Conservation (phyloP, 2,113 vertebrate species). For the Pogona vitticeps region DNA sequence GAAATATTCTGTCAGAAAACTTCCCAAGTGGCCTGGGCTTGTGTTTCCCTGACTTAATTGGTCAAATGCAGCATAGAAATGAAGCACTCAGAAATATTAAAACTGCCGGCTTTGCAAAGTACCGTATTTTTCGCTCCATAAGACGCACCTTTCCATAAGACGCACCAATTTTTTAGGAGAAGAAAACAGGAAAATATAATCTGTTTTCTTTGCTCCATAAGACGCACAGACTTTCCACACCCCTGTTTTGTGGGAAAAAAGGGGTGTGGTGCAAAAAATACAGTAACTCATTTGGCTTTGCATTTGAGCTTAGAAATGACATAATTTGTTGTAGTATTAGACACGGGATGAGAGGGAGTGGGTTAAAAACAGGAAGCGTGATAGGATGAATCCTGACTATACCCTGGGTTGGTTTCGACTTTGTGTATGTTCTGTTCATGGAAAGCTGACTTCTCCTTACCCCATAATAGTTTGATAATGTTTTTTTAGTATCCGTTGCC, state of each 20-base stretch:
- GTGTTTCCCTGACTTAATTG: not conserved
- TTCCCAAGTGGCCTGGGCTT: not conserved
- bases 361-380: constrained; percentile 57
- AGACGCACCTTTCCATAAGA: too few relatives aligned
- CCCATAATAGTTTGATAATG: constrained; percentile 66
- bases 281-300: not conserved
- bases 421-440: constrained; percentile 55
- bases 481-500: constrained; percentile 65
- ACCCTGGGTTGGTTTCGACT: constrained; percentile 40
- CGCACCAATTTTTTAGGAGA: too few relatives aligned
- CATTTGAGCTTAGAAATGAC: not conserved
- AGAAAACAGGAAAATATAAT: too few relatives aligned
- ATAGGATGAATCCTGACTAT: constrained; percentile 59
- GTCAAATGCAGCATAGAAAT: not conserved
- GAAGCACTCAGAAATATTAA: not conserved
- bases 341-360: not conserved
- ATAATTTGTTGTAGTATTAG: not conserved
- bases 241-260: too few relatives aligned
- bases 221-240: too few relatives aligned
- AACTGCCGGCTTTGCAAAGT: too few relatives aligned
- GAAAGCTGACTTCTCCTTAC: constrained; percentile 56
- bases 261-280: not conserved
- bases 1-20: not conserved
- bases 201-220: too few relatives aligned
- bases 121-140: too few relatives aligned